Conservation (phyloP, 1,140 invertebrate genomes). For the Drosophila tani region DNA sequence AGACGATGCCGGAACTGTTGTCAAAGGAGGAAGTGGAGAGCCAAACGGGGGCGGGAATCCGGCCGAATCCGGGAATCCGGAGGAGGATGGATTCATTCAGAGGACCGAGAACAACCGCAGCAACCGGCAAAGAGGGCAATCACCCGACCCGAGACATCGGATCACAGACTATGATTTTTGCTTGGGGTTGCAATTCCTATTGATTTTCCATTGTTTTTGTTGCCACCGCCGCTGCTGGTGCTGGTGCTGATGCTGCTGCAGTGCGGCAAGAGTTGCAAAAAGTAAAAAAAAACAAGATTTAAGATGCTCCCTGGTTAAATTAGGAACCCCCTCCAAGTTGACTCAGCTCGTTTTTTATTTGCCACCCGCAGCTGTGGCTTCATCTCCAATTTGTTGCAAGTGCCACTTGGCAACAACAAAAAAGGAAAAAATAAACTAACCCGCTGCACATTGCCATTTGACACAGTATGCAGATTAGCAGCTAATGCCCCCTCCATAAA, state of each 20-base stretch:
- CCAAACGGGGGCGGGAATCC: constrained; percentile 20
- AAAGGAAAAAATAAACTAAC: constrained; percentile 56
- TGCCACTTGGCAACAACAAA: constrained; percentile 63
- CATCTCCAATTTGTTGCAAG: constrained; percentile 73
- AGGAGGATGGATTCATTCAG: constrained; percentile 37
- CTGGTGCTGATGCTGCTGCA: constrained; percentile 28
- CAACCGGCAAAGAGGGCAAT: constrained; percentile 79
- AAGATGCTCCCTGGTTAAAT: constrained; percentile 42
- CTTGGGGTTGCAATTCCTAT: constrained; percentile 78
- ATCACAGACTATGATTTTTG: constrained; percentile 54
- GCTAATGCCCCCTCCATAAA: constrained; percentile 54
- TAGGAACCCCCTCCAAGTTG: constrained; percentile 25
- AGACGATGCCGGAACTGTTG: constrained; percentile 54
- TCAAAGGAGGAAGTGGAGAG: constrained; percentile 52
- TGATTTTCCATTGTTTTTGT: constrained; percentile 69
- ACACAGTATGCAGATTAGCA: constrained; percentile 81
- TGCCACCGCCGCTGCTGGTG: constrained; percentile 7
- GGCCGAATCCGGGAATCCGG: constrained; percentile 3
- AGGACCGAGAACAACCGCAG: constrained; percentile 57
- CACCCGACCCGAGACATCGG: constrained; percentile 61
- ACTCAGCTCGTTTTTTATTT: constrained; percentile 26
- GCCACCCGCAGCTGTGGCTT: constrained; percentile 61
- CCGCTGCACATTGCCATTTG: constrained; percentile 58
- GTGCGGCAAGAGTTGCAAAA: constrained; percentile 51
- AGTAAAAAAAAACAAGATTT: constrained; percentile 23